Base-by-base conservation (phyloP, 2,888 invertebrate genomes). In the Molanna angustata region DNA sequence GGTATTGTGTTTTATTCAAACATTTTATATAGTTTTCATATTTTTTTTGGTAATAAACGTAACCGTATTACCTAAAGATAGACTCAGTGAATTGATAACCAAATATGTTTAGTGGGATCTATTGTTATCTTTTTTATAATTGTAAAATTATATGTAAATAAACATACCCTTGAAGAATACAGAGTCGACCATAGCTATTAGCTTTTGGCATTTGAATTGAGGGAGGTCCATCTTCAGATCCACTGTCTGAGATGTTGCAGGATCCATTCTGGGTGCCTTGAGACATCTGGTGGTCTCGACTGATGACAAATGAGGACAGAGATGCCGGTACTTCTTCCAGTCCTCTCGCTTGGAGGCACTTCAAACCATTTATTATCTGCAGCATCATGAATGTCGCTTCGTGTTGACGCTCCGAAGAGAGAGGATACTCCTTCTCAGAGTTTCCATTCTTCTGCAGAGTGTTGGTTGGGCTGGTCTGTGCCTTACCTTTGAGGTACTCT, bases 281-380 rank as follows among this genome's bases (percentile, higher is more conserved):
- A 48, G 53, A 13, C 7, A 66, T 65, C 59, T 70, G 72, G 1
- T 62, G 59, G 33, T 83, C 90, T 64, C 83, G 83, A 60, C 86
- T 79, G 4, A 90, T 76, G 7, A 90, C 80, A 61, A 91, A 86
- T 59, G 87, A 86, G 22, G 83, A 82, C 52, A 90, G 69, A 57
- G 83, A 80, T 41, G 84, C 76, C 0, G 88, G 81, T 27, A 88
- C 78, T 62, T 91, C 90, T 65, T 92, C 91, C 18, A 89, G 84
- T 1, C 90, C 91, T 60, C 89, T 82, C 1, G 89, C 87, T 68
- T 92, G 91, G 18, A 92, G 74, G 64, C 84, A 86, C 67, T 91
- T 91, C 60, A 92, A 71, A 0, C 88, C 89, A 61, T 88, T 90
- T 19, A 91, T 85, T 54, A 91, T 73, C 64, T 92, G 92, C 48